Conservation (phyloP, 2,113 vertebrate genomes). For the Neogale vison region DNA sequence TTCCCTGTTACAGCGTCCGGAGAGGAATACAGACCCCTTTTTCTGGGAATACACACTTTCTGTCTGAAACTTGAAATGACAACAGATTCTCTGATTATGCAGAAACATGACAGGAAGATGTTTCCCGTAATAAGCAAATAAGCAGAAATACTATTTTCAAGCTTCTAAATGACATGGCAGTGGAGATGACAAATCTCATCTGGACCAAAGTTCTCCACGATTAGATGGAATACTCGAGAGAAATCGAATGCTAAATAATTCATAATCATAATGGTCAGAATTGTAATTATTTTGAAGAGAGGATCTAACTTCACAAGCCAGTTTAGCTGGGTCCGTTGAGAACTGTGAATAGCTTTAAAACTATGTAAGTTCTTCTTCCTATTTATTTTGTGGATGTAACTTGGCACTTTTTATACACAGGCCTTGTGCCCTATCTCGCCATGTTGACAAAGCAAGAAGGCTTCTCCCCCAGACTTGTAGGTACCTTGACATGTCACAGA, state of each 20-base stretch:
- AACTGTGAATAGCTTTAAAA: not conserved
- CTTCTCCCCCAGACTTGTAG: not conserved
- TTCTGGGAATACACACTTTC: not conserved
- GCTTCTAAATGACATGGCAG: not conserved
- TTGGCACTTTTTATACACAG: not conserved
- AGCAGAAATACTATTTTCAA: not conserved
- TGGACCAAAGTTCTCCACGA: not conserved
- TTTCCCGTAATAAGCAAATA: not conserved
- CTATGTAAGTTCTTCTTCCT: not conserved
- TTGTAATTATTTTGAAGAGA: not conserved
- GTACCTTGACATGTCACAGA: not conserved
- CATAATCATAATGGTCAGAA: not conserved
- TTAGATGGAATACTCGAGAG: not conserved
- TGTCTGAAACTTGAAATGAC: not conserved
- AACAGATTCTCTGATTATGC: not conserved
- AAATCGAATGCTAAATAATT: not conserved
- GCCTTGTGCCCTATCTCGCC: not conserved
- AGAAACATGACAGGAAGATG: not conserved
- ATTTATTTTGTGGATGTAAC: not conserved
- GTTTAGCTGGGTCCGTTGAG: not conserved
- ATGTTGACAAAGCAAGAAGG: not conserved
- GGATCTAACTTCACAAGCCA: slow-evolving; percentile 19
- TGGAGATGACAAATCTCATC: not conserved
- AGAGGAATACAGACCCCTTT: not conserved
- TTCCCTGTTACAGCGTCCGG: not conserved